Base-by-base conservation (phyloP, 2,113 vertebrate species). In the Apaloderma vittatum region DNA sequence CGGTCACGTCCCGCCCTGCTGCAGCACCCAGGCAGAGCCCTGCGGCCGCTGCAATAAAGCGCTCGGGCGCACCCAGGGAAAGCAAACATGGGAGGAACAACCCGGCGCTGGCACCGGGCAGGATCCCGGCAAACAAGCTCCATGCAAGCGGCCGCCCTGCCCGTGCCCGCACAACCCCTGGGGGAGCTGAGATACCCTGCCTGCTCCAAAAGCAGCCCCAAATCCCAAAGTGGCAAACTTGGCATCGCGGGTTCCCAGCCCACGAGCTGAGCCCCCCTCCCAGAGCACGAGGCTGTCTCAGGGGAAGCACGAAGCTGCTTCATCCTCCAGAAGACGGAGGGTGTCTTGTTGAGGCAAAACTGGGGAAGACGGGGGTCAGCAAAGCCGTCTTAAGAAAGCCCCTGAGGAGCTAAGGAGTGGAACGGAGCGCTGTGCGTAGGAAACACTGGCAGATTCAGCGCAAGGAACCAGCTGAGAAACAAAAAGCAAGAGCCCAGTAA, bases 261-360 rank as follows among this genome's bases (percentile, higher is more conserved):
- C 40, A 40, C 40, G 40, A 40, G 40, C 40, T 1, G 3, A 52
- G 59, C 68, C 70, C 5, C 58, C 40, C 17, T 63, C 45, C 61
- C 59, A 12, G 6, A 2, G 14, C 27, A 15, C 0, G 4, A 7
- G 0, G 1, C 1, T 8, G 5, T 21, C 66, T 40, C 40, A 40
- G 40, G 40, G 40, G 40, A 40, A 40, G 40, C 40, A 40, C 40
- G 40, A 40, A 40, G 40, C 40, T 40, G 11, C 40, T 40, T 40
- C 40, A 58, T 4, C 59, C 84, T 74, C 2, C 7, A 77, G n/a
- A 15, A 27, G 30, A 51, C 1, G 37, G 15, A 74, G 43, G 46
- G 14, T 0, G 0, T 68, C 9, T 26, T 55, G 46, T 1, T 72
- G 22, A 59, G 62, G 63, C 40, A 58, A 40, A 86, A 46, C 29